Evolutionary conservation across 2,888 invertebrate genomes (phyloP), one percentile per base, ranked within the genome.

Genomic region (Criorhina ranunculi): DNA sequence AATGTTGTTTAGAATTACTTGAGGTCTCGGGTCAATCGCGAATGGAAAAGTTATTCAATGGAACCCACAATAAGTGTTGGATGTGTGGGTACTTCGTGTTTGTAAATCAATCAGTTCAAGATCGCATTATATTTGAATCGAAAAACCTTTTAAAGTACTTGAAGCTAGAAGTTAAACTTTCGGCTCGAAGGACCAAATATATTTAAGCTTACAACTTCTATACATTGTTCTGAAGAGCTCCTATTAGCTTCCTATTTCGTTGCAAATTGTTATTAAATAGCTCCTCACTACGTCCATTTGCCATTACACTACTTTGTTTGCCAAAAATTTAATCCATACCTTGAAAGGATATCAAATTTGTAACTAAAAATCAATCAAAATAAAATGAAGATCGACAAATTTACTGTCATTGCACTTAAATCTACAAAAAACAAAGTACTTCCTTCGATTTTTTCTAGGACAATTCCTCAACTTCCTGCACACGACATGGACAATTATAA

Each of bases 401-500:
- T 51, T 40, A 8, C 12, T 53, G 40, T 19, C 51, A 60, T 4
- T 46, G 31, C 40, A 40, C n/a, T 60, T 8, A 29, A n/a, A 33
- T 9, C 9, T 9, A 37, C 29, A 24, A 24, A 24, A 24, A 24
- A 24, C 1, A 24, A 24, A 24, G 4, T 24, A 24, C 24, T 40
- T 24, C 3, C 53, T 51, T 1, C 11, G n/a, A 24, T 1, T 24
- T 35, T 35, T 8, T 11, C 15, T 19, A 37, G 57, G 31, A 70
- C 31, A 49, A 42, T 53, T 19, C 19, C 31, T 33, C 4, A 59
- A 64, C 37, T 29, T 35, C 44, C 51, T 73, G 57, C 66, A 51
- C 37, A 64, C 72, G 62, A 51, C 62, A 53, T 31, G 44, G 31
- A 35, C 66, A 67, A 83, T 73, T 73, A 83, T 83, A 67, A 73